These are phyloP conservation scores for Nixonia krombeini DNA, from an alignment of 1,140 invertebrate genomes.

Conservation along the genomic window DNA sequence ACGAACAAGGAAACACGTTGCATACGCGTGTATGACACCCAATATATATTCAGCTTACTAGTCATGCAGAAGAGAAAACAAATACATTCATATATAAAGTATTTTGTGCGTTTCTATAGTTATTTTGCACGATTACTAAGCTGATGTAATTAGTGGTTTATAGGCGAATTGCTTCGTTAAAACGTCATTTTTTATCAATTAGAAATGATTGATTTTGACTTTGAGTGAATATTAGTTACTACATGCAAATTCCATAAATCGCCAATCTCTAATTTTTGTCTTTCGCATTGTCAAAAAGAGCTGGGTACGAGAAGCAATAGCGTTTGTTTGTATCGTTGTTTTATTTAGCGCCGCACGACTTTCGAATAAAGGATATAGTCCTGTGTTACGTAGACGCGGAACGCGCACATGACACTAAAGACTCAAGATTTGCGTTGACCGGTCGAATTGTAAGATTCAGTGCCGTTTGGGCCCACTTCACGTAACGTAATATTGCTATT, in stretches of 20 bases:
- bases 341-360: slow-evolving; percentile 32
- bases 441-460: slow-evolving; percentile 55
- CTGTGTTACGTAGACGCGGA: slow-evolving; percentile 4
- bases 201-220: too few species aligned
- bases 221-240: too few species aligned
- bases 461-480: slow-evolving; percentile 59
- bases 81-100: too few species aligned
- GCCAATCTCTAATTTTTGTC: slow-evolving; percentile 31
- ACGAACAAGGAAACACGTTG: too few species aligned
- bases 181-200: too few species aligned
- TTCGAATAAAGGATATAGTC: slow-evolving; percentile 23
- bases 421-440: slow-evolving; percentile 40
- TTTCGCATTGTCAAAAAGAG: slow-evolving; percentile 4
- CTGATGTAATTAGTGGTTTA: too few species aligned
- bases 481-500: slow-evolving; percentile 59
- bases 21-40: too few species aligned
- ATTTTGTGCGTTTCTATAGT: too few species aligned
- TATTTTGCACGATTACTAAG: too few species aligned
- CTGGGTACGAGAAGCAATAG: background rate
- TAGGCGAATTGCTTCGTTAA: too few species aligned
- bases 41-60: too few species aligned
- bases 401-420: slow-evolving; percentile 23
- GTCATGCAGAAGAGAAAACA: too few species aligned
- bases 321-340: slow-evolving; percentile 37
- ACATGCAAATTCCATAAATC: background rate